These are phyloP conservation scores for Trichoplusia ni DNA, from an alignment of 1,140 invertebrate genomes.

Conservation along the genomic window DNA sequence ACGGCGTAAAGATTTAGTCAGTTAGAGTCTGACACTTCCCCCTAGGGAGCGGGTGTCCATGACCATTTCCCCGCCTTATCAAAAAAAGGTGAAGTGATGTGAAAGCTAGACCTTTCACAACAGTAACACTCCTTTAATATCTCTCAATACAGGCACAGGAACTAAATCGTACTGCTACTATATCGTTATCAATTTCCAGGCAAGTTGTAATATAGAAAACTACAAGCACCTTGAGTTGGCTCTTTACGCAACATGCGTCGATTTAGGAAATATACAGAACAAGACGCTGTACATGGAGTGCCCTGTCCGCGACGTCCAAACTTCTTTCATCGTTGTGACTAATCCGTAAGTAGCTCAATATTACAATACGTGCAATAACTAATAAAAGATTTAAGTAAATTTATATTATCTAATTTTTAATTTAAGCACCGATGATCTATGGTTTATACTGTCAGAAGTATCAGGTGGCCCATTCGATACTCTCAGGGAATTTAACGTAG, in stretches of 20 bases:
- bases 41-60: too few relatives aligned
- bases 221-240: conserved; percentile 65
- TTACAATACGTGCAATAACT: neutral
- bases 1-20: too few relatives aligned
- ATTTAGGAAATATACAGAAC: conserved; percentile 58
- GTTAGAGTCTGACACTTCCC: too few relatives aligned
- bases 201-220: conserved; percentile 72
- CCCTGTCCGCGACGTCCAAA: conserved; percentile 63
- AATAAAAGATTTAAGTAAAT: neutral
- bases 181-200: conserved; percentile 43
- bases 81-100: too few relatives aligned
- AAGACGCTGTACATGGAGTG: conserved; percentile 66
- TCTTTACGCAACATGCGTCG: conserved; percentile 67
- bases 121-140: too few relatives aligned
- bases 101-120: too few relatives aligned
- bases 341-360: conserved; percentile 59
- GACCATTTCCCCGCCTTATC: too few relatives aligned
- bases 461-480: conserved; percentile 67
- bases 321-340: conserved; percentile 57
- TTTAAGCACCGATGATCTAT: conserved; percentile 66
- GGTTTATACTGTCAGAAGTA: conserved; percentile 69
- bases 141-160: too few relatives aligned
- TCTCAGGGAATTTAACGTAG: conserved; percentile 62
- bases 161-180: too few relatives aligned
- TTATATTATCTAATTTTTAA: neutral